phyloP scores from a whole-genome alignment of 2,888 invertebrate species.

The Drosophila recens region DNA sequence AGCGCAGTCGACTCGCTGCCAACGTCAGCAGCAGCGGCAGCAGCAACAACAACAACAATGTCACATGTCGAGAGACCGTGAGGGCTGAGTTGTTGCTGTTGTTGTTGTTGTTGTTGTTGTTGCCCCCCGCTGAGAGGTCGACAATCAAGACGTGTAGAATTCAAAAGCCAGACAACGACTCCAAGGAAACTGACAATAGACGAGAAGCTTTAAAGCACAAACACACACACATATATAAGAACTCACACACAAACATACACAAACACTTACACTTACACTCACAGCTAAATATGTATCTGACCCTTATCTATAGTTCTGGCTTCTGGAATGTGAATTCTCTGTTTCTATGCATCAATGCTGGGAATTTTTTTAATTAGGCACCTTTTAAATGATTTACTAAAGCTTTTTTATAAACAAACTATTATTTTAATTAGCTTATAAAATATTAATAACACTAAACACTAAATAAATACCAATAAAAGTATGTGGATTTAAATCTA shows the following conservation, averaged over 20 bases:
- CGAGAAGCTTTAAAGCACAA: conserved; percentile 41
- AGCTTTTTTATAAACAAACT: too few species aligned
- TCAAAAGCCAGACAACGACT: conserved; percentile 31
- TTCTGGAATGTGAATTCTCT: too few species aligned
- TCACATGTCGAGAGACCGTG: conserved; percentile 43
- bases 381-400: too few species aligned
- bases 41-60: conserved; percentile 10
- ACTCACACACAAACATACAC: too few species aligned
- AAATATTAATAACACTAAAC: too few species aligned
- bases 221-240: neutral
- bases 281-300: conserved; percentile 19
- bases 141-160: conserved; percentile 44
- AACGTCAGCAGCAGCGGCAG: conserved; percentile 20
- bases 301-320: conserved; percentile 47
- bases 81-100: conserved; percentile 1
- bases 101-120: neutral
- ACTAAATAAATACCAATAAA: too few species aligned
- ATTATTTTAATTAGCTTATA: too few species aligned
- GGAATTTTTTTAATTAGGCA: too few species aligned
- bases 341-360: too few species aligned
- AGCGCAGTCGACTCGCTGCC: conserved; percentile 3
- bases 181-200: conserved; percentile 55
- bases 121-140: conserved; percentile 22
- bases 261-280: neutral
- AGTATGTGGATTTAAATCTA: too few species aligned